phyloP scores from a whole-genome alignment of 2,888 invertebrate genomes.

The Agrilus cyanescens region DNA sequence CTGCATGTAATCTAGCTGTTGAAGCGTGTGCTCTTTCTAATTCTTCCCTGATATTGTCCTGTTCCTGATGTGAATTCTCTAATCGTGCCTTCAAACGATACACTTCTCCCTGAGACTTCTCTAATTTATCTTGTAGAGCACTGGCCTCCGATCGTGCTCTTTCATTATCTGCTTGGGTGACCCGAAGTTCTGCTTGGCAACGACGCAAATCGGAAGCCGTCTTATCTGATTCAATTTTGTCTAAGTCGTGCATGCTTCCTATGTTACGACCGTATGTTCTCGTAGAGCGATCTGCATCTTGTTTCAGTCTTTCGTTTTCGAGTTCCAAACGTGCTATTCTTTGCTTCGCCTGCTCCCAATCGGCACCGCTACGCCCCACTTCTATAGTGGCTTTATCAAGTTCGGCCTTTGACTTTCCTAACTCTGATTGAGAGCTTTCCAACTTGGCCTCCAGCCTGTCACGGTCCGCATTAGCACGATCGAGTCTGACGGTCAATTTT shows the following conservation, averaged over 20 bases:
- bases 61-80: slow-evolving; percentile 91
- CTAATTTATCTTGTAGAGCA: slow-evolving; percentile 80
- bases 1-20: slow-evolving; percentile 74
- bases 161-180: slow-evolving; percentile 85
- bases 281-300: slow-evolving; percentile 53
- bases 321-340: slow-evolving; percentile 73
- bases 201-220: slow-evolving; percentile 71
- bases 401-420: slow-evolving; percentile 90
- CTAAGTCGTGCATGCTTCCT: slow-evolving; percentile 66
- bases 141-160: slow-evolving; percentile 73
- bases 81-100: slow-evolving; percentile 86
- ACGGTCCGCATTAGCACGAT: slow-evolving; percentile 81
- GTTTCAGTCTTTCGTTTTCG: slow-evolving; percentile 80
- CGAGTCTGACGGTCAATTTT: slow-evolving; percentile 74
- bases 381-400: slow-evolving; percentile 84
- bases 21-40: slow-evolving; percentile 77
- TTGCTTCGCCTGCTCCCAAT: slow-evolving; percentile 79
- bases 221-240: slow-evolving; percentile 76
- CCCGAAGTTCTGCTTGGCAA: slow-evolving; percentile 80
- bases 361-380: slow-evolving; percentile 77
- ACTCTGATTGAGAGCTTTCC: slow-evolving; percentile 84
- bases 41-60: slow-evolving; percentile 85
- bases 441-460: slow-evolving; percentile 83
- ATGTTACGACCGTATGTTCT: slow-evolving; percentile 70
- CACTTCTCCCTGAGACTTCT: slow-evolving; percentile 90